Base-by-base conservation (phyloP, 1,140 invertebrate species). In the Ceratina calcarata region DNA sequence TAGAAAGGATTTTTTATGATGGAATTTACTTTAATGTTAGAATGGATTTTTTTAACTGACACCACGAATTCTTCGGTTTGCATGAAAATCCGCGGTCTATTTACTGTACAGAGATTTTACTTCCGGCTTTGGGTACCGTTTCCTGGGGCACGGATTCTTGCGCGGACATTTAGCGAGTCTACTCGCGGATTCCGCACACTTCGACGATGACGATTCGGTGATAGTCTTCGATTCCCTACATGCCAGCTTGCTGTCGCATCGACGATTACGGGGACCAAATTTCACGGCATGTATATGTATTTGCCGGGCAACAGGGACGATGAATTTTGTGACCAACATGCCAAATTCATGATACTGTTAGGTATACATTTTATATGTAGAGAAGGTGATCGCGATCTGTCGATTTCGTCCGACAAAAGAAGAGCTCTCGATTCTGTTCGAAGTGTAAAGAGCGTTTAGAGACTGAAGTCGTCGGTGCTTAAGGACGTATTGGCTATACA, bases 261-360 rank as follows among this genome's bases (percentile, higher is more conserved):
- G 4, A 55, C 6, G 24, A 15, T 45, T 20, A 22, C 58, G 20
- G 2, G 51, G 16, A 15, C 51, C n/a, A 71, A 62, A 55, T 62
- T 49, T 78, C 0, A 45, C 8, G 18, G 73, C 12, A 58, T 69
- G 24, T 7, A 22, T 64, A 8, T 64, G 24, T 66, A 81, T 67
- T 73, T 69, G 57, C 32, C 68, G 32, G 16, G 49, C 27, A 3
- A 83, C 27, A 12, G 71, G 61, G 45, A 76, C 68, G 6, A 51
- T 15, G 55, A 83, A 88, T 88, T 87, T 88, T 74, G 62, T 8
- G 32, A 61, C 13, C 67, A 86, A 82, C 85, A 87, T 88, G 75
- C 69, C 76, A 81, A 53, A 71, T 45, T 8, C 0, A 49, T 87
- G 32, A 22, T 18, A 57, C 55, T 57, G 15, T 57, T n/a, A 57